Evolutionary conservation across 1,140 invertebrate genomes (phyloP).

Genomic region (Panagrolaimus sp.): DNA sequence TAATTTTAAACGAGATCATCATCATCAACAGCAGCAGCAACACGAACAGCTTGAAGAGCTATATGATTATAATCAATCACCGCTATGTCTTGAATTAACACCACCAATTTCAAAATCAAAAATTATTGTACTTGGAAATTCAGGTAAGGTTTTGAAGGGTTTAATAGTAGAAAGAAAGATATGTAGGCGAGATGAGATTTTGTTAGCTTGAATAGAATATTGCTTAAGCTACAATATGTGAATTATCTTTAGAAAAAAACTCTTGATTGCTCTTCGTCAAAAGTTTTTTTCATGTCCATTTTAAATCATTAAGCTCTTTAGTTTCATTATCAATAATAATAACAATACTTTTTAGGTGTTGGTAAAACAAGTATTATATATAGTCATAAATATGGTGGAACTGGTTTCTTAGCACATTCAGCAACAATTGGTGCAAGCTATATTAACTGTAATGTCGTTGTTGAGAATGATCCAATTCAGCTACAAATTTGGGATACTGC

Average conservation of each 20-base stretch:
- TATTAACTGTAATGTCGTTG: neutral
- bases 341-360: constrained; percentile 23
- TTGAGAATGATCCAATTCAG: neutral
- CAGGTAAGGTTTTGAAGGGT: neutral
- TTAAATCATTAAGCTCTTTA: too few species aligned
- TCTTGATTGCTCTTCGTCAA: too few species aligned
- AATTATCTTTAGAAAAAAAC: too few species aligned
- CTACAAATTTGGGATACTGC: constrained; percentile 99
- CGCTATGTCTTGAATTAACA: neutral
- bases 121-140: neutral
- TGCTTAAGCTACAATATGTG: too few species aligned
- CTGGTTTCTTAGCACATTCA: neutral
- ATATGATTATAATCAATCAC: neutral
- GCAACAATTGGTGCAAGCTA: constrained; percentile 32
- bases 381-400: constrained; percentile 16
- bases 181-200: too few species aligned
- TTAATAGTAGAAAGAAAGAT: neutral
- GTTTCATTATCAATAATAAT: neutral
- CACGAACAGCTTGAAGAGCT: too few species aligned
- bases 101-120: neutral
- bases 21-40: too few species aligned
- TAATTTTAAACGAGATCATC: neutral
- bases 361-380: constrained; percentile 32
- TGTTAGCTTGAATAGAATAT: too few species aligned
- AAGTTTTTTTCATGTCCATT: too few species aligned